Percentiles rank a stretch among this genome's conserved stretches.
phyloP scores from a whole-genome alignment of 92 coral and sea anemone species.

The Scolanthus callimorphus region DNA sequence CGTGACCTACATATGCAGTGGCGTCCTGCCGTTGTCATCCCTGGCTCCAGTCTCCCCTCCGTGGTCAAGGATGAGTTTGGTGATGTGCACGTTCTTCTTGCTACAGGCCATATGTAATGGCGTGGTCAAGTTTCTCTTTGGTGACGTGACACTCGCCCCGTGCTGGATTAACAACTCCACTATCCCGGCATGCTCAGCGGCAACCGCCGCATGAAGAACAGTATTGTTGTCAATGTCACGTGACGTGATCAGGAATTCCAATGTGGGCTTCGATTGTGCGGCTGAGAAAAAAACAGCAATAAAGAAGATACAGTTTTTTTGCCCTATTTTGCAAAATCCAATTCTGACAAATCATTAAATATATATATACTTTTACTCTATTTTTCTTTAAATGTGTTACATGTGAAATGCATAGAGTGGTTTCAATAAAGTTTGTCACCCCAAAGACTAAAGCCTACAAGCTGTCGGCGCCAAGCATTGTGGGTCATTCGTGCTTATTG shows the following conservation, averaged over 20 bases:
- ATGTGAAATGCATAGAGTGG: too few species aligned
- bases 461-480: too few species aligned
- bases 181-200: slow-evolving; percentile 21
- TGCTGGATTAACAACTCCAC: slow-evolving; percentile 31
- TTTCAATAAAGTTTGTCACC: too few species aligned
- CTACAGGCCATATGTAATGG: slow-evolving; percentile 64
- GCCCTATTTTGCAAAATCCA: too few species aligned
- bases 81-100: slow-evolving; percentile 57
- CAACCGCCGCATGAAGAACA: slow-evolving; percentile 51
- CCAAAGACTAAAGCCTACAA: too few species aligned
- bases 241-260: slow-evolving; percentile 6
- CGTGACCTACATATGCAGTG: slow-evolving; percentile 49
- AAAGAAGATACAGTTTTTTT: too few species aligned
- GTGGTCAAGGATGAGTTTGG: slow-evolving; percentile 25
- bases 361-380: too few species aligned
- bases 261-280: slow-evolving; percentile 1
- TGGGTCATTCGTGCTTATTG: too few species aligned
- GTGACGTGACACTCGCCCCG: slow-evolving; percentile 33
- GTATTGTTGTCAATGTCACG: slow-evolving; percentile 46
- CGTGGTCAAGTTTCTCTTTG: slow-evolving; percentile 33
- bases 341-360: too few species aligned
- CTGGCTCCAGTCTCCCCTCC: slow-evolving; percentile 44
- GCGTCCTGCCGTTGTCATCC: slow-evolving; percentile 37
- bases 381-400: too few species aligned
- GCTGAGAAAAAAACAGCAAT: background rate